Base-by-base conservation (phyloP, 2,113 vertebrate species). In the Pteruthius melanotis region DNA sequence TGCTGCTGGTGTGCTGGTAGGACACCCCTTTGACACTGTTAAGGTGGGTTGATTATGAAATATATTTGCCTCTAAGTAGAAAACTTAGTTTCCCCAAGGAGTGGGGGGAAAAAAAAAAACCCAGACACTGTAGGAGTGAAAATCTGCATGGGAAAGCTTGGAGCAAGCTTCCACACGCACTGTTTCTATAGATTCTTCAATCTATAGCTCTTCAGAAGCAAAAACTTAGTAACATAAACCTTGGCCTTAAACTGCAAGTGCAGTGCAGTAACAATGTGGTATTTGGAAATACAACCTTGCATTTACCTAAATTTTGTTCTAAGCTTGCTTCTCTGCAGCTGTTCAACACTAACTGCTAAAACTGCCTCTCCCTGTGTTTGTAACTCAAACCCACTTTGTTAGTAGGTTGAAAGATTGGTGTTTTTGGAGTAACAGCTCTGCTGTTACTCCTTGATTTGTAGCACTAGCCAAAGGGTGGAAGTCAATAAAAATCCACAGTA, bases 1-100 rank as follows among this genome's bases (percentile, higher is more conserved):
- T 97, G 99, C 99, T 95, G 99, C 99, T 4, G 99, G 99, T 57
- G 99, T 99, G 91, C 97, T 99, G 83, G 99, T 99, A 59, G 99
- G 99, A 97, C 99, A 99, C 94, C 99, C 99, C 0, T 99, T 99
- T 91, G 99, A 99, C 96, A 99, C 99, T 1, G 99, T 99, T 60
- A 99, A 99, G 99, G 99, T 99, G 97, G 97, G 98, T 97, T 60
- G 83, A 87, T 94, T 75, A 82, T 52, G 20, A 86, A 75, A 60
- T 56, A 21, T 47, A 54, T 93, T 87, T 44, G 15, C 26, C 26
- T 88, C 68, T 68, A 68, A 19, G 15, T 64, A 70, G 71, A 81
- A 91, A 61, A 59, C 4, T 23, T 57, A 42, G 45, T 19, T 69
- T 87, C 81, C 42, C n/a, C 24, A n/a, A 66, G 45, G 39, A 89